These are phyloP conservation scores for Orestias chungarensis DNA, from an alignment of 2,797 vertebrate genomes.

Conservation along the genomic window DNA sequence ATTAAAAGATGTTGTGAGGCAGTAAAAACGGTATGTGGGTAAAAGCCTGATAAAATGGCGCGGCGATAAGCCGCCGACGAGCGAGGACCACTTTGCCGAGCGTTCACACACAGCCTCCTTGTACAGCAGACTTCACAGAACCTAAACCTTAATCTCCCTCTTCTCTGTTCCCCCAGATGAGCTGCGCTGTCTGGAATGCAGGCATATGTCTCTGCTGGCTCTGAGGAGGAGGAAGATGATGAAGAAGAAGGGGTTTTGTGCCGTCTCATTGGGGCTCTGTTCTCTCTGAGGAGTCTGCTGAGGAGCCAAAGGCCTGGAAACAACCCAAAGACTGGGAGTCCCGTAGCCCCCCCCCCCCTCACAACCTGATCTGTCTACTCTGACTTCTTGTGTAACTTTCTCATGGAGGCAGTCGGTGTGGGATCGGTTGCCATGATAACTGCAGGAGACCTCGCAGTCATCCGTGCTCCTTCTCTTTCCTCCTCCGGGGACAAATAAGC, in stretches of 20 bases:
- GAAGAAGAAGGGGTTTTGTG: slow-evolving; percentile 37
- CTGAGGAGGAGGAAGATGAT: slow-evolving; percentile 23
- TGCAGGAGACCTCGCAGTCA: slow-evolving; percentile 19
- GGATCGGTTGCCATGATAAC: slow-evolving; percentile 53
- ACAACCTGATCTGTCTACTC: slow-evolving; percentile 63
- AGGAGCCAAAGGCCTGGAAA: slow-evolving; percentile 43
- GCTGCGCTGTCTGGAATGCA: slow-evolving; percentile 75
- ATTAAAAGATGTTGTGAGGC: slow-evolving; percentile 50
- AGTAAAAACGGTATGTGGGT: slow-evolving; percentile 58
- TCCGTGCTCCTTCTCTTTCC: slow-evolving; percentile 1
- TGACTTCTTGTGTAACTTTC: slow-evolving; percentile 65
- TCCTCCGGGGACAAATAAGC: slow-evolving; percentile 28
- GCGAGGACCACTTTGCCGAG: slow-evolving; percentile 26
- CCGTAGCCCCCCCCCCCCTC: slow-evolving; percentile 41
- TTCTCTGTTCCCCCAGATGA: slow-evolving; percentile 71
- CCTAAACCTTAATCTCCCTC: slow-evolving; percentile 57
- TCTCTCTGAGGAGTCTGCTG: slow-evolving; percentile 44
- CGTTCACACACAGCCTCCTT: slow-evolving; percentile 26
- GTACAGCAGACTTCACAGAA: slow-evolving; percentile 54
- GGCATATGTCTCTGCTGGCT: slow-evolving; percentile 51
- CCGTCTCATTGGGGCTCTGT: slow-evolving; percentile 35
- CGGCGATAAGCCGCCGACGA: slow-evolving; percentile 58
- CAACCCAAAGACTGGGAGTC: slow-evolving; percentile 47
- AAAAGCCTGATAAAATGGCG: slow-evolving; percentile 51
- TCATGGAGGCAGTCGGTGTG: slow-evolving; percentile 43